Evolutionary conservation across 2,888 invertebrate species (phyloP), one percentile per base, ranked within the genome.

Genomic region (Lagria hirta): DNA sequence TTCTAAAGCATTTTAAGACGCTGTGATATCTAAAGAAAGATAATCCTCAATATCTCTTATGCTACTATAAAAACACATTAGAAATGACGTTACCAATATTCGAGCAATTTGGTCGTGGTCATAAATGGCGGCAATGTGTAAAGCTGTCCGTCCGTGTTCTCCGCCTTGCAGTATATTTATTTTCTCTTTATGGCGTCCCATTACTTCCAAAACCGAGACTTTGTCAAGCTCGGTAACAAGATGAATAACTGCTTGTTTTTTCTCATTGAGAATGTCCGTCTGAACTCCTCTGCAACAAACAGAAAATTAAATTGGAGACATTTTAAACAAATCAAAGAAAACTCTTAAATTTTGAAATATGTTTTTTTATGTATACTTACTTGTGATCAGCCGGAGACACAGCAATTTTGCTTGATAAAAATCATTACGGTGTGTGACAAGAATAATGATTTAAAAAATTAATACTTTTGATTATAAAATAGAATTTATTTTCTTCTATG

Each of bases 121-220:
- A 58, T 86, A 84, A 40, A 87, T 87, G 4, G 91, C 91, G 0
- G 91, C 89, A 48, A 88, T 78, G 63, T 92, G 92, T 0, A 93
- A 75, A 0, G 91, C 87, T 0, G 88, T 88, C 14, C 86, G 74
- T 0, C 90, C 90, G 53, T 86, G 86, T 61, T 84, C 84, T 0
- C 90, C 91, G 0, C 84, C 84, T 54, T 85, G 79, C 55, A 87
- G 81, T 2, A 86, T 82, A 66, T 90, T 81, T 51, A 90, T 82
- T 52, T 77, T 76, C 22, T 75, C 75, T 48, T 82, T 83, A 71
- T 85, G 80, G 50, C 79, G 79, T 3, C 81, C 79, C 76, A 90
- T 84, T 1, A 81, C 75, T 62, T 82, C 76, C 5, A 89, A 71
- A 0, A 84, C 84, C 3, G 76, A 66, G 0, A 85, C 83, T 73